These are phyloP conservation scores for Micropoecilia bifurca DNA, from an alignment of 2,797 vertebrate genomes.

Conservation along the genomic window DNA sequence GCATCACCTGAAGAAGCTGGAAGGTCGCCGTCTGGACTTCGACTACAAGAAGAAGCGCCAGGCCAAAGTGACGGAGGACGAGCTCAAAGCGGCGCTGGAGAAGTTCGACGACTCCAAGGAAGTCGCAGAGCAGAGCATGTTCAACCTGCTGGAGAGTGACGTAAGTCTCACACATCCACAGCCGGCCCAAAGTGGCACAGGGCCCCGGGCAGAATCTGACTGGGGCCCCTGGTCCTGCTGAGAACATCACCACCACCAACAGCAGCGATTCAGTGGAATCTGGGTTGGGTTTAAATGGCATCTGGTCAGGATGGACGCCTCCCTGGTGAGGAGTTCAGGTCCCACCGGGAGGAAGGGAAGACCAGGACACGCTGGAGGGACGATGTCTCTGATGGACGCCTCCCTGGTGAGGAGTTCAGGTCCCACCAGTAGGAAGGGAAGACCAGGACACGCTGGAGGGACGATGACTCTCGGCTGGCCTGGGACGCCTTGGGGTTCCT, in stretches of 20 bases:
- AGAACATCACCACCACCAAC: neutral
- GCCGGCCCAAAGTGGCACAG: neutral
- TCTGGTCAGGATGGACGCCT: too few relatives aligned
- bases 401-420: too few relatives aligned
- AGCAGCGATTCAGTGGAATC: neutral
- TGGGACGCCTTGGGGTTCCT: too few relatives aligned
- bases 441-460: too few relatives aligned
- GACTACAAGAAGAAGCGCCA: constrained; percentile 99
- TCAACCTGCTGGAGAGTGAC: constrained; percentile 97
- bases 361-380: too few relatives aligned
- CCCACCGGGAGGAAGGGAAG: too few relatives aligned
- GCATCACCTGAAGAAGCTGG: constrained; percentile 98
- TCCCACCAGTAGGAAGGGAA: too few relatives aligned
- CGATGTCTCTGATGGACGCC: too few relatives aligned
- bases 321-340: too few relatives aligned
- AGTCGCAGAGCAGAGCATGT: constrained; percentile 97
- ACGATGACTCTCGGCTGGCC: too few relatives aligned
- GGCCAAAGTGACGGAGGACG: constrained; percentile 94
- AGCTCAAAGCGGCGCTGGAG: constrained; percentile 94
- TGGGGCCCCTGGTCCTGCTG: neutral
- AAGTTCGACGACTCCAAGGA: constrained; percentile 99
- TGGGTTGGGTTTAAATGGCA: neutral
- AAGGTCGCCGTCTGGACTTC: constrained; percentile 96
- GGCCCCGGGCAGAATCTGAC: neutral
- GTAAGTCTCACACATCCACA: constrained; percentile 72